Conservation (phyloP, 2,888 invertebrate genomes). For the Lochmaea crataegi region DNA sequence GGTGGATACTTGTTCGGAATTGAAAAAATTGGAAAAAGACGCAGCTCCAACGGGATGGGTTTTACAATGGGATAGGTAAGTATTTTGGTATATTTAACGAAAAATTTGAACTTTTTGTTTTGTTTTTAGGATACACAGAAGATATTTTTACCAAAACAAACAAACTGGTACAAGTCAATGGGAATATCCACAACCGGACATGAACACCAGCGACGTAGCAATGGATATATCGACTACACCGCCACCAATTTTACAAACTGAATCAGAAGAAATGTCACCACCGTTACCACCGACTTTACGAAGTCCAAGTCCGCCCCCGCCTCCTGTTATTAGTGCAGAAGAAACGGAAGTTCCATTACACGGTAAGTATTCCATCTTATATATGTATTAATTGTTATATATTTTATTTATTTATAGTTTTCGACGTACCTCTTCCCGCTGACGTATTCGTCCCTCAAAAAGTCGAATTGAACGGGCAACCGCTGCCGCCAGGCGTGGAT, state of each 20-base stretch:
- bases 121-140: constrained; percentile 67
- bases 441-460: constrained; percentile 30
- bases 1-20: constrained; percentile 70
- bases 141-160: constrained; percentile 75
- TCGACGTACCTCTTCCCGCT: constrained; percentile 49
- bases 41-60: constrained; percentile 77
- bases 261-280: constrained; percentile 59
- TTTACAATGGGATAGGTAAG: constrained; percentile 81
- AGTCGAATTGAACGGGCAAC: constrained; percentile 59
- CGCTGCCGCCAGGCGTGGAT: constrained; percentile 70
- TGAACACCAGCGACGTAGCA: constrained; percentile 68
- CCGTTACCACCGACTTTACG: constrained; percentile 54
- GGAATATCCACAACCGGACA: constrained; percentile 71
- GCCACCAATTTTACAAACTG: constrained; percentile 56
- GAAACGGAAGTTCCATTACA: constrained; percentile 4
- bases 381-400: not conserved
- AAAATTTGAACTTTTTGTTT: not conserved
- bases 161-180: constrained; percentile 72
- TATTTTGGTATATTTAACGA: constrained; percentile 42
- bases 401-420: constrained; percentile 14
- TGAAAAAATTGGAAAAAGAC: constrained; percentile 73
- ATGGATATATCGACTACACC: constrained; percentile 73
- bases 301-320: constrained; percentile 57
- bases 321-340: constrained; percentile 55
- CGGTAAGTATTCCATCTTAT: not conserved